Percentiles rank a stretch among this genome's conserved stretches.
Conservation (phyloP, 2,113 vertebrate genomes). For the Xiphophorus couchianus region DNA sequence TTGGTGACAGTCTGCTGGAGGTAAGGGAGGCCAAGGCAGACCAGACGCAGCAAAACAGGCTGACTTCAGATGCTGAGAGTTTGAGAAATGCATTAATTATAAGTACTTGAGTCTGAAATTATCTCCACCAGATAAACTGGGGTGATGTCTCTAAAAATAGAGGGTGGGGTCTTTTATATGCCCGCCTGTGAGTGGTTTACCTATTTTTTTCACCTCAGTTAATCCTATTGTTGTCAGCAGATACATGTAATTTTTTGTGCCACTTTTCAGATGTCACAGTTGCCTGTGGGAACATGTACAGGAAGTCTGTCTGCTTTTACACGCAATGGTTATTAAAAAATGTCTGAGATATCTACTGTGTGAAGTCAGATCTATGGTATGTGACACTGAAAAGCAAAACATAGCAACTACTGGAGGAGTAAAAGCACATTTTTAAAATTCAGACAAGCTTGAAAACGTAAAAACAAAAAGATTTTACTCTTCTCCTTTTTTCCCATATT, state of each 20-base stretch:
- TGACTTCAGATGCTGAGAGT: background rate
- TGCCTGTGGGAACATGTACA: background rate
- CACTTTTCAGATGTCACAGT: slow-evolving; percentile 1
- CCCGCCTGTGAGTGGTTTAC: too few species aligned
- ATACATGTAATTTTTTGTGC: background rate
- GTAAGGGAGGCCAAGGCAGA: slow-evolving; percentile 65
- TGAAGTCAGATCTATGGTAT: slow-evolving; percentile 17
- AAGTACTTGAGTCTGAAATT: background rate
- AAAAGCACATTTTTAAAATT: slow-evolving; percentile 7
- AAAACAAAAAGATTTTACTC: too few species aligned
- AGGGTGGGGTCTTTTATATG: too few species aligned
- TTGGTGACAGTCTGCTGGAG: slow-evolving; percentile 96
- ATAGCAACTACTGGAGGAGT: background rate
- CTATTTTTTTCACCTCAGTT: too few species aligned
- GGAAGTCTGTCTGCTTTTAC: background rate
- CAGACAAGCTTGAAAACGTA: background rate
- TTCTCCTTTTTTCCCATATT: background rate
- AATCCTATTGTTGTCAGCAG: background rate
- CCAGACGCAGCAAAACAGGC: background rate
- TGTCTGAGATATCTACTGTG: slow-evolving; percentile 7
- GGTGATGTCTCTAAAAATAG: too few species aligned
- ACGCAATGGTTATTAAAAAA: background rate
- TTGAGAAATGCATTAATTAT: background rate
- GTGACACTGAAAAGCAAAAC: slow-evolving; percentile 6
- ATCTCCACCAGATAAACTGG: too few species aligned